Conservation (phyloP, 2,888 invertebrate species). For the Lingula anatina region DNA sequence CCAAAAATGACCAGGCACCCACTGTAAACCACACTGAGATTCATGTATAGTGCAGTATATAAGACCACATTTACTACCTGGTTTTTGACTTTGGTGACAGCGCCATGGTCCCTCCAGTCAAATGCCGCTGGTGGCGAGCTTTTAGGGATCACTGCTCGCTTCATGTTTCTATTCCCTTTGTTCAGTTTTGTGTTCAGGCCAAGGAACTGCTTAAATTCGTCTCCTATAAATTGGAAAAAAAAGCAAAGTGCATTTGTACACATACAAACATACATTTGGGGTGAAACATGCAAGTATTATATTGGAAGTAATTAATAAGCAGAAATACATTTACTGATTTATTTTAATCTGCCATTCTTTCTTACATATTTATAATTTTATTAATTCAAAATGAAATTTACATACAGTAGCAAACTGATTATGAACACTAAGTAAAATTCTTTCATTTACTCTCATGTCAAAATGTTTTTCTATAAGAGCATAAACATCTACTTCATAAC, state of each 20-base stretch:
- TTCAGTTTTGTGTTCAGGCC: not conserved
- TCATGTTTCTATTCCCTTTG: constrained; percentile 18
- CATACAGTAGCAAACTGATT: too few species aligned
- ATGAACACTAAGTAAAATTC: too few species aligned
- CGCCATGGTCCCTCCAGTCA: constrained; percentile 80
- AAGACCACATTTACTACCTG: constrained; percentile 60
- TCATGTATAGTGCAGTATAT: too few species aligned
- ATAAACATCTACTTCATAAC: not conserved
- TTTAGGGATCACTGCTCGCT: constrained; percentile 63
- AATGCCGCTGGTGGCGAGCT: constrained; percentile 67
- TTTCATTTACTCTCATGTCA: too few species aligned
- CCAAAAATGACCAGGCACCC: too few species aligned
- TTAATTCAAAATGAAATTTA: too few species aligned
- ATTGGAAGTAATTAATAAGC: not conserved
- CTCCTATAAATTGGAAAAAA: constrained; percentile 31
- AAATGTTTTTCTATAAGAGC: too few species aligned
- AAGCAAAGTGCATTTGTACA: too few species aligned
- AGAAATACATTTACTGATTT: not conserved
- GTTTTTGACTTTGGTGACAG: constrained; percentile 82
- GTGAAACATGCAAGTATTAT: not conserved
- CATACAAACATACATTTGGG: too few species aligned
- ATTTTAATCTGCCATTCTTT: not conserved
- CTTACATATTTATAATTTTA: too few species aligned
- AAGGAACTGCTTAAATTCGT: constrained; percentile 51
- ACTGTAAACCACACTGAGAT: too few species aligned